phyloP scores from a whole-genome alignment of 2,113 vertebrate species.

The Pangasianodon hypophthalmus region DNA sequence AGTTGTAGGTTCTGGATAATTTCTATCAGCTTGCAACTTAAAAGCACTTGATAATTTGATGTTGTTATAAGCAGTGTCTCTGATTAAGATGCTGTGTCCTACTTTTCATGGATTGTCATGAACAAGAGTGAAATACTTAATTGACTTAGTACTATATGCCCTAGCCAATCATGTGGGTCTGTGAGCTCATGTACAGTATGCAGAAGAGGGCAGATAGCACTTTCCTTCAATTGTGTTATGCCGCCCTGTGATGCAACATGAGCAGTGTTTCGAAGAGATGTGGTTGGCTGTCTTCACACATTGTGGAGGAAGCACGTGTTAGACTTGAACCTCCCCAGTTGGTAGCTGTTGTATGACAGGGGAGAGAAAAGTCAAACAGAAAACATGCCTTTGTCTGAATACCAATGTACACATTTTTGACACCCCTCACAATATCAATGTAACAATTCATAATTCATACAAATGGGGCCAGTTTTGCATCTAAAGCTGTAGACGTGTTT shows the following conservation, averaged over 20 bases:
- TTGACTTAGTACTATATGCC: background rate
- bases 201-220: background rate
- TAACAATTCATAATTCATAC: background rate
- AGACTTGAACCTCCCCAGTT: background rate
- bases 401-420: background rate
- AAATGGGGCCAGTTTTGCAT: background rate
- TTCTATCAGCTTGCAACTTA: background rate
- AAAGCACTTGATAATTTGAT: background rate
- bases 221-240: background rate
- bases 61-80: background rate
- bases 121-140: background rate
- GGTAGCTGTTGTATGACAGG: background rate
- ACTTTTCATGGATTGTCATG: background rate
- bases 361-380: background rate
- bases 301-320: background rate
- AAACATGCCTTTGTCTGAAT: background rate
- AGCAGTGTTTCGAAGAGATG: background rate
- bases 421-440: background rate
- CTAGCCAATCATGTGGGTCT: background rate
- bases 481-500: slow-evolving; percentile 24
- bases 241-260: background rate
- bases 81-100: background rate
- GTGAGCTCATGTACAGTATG: background rate
- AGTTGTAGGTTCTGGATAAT: background rate
- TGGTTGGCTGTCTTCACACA: background rate